phyloP scores from a whole-genome alignment of 2,797 vertebrate species.

The Pogoniulus pusillus region DNA sequence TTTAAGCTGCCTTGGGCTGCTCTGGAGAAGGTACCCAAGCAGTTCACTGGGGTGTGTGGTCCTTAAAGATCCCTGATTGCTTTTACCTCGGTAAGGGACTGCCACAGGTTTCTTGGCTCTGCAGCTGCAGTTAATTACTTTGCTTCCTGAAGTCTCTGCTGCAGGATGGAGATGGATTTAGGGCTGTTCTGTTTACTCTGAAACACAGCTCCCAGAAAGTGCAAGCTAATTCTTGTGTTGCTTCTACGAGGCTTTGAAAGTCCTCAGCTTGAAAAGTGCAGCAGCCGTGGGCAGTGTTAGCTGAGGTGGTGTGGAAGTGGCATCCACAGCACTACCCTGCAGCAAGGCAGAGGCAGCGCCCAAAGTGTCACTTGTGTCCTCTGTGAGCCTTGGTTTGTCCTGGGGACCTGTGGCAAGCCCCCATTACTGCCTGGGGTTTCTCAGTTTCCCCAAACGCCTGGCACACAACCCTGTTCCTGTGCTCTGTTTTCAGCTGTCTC shows the following conservation, averaged over 20 bases:
- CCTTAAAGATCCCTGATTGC: background rate
- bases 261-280: background rate
- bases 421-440: background rate
- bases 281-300: background rate
- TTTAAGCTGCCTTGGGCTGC: background rate
- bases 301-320: fast-evolving
- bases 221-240: background rate
- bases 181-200: background rate
- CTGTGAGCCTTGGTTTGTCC: background rate
- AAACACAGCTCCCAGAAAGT: background rate
- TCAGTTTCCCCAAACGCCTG: background rate
- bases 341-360: background rate
- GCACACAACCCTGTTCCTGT: background rate
- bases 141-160: background rate
- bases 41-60: background rate
- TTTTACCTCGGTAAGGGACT: background rate
- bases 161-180: background rate
- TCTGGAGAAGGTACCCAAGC: background rate
- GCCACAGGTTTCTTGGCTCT: background rate
- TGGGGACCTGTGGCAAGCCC: background rate
- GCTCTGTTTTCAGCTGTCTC: background rate
- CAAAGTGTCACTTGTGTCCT: background rate
- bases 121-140: background rate
- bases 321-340: background rate
- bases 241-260: background rate